phyloP scores from a whole-genome alignment of 2,888 invertebrate genomes.

The Archips xylosteana region DNA sequence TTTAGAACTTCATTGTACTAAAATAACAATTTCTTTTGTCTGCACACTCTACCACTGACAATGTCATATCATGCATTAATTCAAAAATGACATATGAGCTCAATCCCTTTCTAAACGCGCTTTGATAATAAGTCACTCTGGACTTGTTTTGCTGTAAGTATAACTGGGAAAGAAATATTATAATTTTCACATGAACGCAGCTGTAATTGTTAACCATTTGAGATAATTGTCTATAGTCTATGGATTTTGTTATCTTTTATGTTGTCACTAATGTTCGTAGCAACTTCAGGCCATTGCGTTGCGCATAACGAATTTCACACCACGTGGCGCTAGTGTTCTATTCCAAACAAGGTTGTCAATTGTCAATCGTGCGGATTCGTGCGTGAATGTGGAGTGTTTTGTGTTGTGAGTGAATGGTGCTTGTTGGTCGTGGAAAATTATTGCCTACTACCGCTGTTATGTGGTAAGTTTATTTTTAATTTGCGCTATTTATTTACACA shows the following conservation, averaged over 20 bases:
- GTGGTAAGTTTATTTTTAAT: slow-evolving; percentile 71
- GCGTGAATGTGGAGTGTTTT: slow-evolving; percentile 73
- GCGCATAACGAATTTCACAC: slow-evolving; percentile 48
- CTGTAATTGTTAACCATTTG: slow-evolving; percentile 3
- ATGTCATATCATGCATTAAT: too few species aligned
- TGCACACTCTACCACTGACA: too few species aligned
- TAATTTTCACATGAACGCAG: neutral
- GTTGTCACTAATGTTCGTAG: slow-evolving; percentile 42
- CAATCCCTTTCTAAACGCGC: too few species aligned
- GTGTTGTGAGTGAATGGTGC: slow-evolving; percentile 79
- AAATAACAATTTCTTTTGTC: too few species aligned
- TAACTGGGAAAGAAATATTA: too few species aligned
- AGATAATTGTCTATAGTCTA: slow-evolving; percentile 3
- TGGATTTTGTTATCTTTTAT: slow-evolving; percentile 32
- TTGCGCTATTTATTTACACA: slow-evolving; percentile 28
- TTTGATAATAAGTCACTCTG: too few species aligned
- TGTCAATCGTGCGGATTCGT: slow-evolving; percentile 50
- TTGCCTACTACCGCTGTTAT: slow-evolving; percentile 70
- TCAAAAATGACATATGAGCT: too few species aligned
- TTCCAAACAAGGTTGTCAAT: slow-evolving; percentile 45
- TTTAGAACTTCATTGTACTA: too few species aligned
- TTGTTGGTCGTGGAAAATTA: slow-evolving; percentile 59
- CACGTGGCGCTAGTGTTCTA: slow-evolving; percentile 74
- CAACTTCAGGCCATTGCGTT: slow-evolving; percentile 46
- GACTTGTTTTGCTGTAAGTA: too few species aligned